Evolutionary conservation across 2,113 vertebrate genomes (phyloP).

Genomic region (Trochalopteron elliotii): DNA sequence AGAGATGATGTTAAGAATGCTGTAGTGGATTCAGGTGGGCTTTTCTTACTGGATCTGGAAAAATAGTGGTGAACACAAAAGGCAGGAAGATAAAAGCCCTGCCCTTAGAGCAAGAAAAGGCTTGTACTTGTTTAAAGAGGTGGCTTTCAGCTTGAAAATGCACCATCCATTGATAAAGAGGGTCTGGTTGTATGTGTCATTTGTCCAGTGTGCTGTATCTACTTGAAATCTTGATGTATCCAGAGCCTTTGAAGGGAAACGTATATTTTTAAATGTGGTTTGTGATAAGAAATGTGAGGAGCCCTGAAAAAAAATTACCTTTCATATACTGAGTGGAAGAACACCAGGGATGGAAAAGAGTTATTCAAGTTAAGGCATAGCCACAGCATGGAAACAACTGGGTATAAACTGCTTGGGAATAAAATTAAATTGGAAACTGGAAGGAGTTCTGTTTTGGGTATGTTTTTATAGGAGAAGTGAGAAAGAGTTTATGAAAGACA

Average conservation of each 20-base stretch:
- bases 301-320: not conserved
- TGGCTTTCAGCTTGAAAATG: constrained; percentile 1
- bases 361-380: not conserved
- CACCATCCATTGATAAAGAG: not conserved
- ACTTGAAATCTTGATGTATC: not conserved
- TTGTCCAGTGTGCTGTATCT: not conserved
- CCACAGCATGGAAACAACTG: constrained; percentile 5
- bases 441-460: not conserved
- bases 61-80: not conserved
- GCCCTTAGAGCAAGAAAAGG: not conserved
- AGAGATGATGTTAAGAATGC: not conserved
- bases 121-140: not conserved
- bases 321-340: not conserved
- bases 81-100: not conserved
- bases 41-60: not conserved
- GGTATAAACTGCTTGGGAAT: not conserved
- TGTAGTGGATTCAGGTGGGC: not conserved
- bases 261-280: not conserved
- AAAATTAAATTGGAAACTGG: constrained; percentile 43
- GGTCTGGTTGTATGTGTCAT: not conserved
- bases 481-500: constrained; percentile 46
- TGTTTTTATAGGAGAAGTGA: constrained; percentile 45
- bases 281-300: not conserved
- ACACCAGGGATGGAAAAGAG: not conserved
- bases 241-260: not conserved